Evolutionary conservation across 2,888 invertebrate genomes (phyloP), one percentile per base, ranked within the genome.

Genomic region (Ctenicera cuprea): DNA sequence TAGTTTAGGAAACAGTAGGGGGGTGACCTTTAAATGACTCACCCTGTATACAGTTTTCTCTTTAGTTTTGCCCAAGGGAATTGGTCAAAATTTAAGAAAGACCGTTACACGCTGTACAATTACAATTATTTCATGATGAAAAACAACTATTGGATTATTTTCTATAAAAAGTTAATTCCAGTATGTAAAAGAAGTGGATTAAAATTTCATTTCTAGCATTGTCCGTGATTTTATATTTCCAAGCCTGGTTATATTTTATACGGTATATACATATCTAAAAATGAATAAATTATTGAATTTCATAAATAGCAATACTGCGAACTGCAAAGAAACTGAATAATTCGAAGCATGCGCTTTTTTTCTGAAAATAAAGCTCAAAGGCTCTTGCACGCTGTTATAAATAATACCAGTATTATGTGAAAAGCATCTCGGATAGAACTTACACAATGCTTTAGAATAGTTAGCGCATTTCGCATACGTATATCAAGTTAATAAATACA

Each of bases 391-490:
- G 57, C 57, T 37, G 59, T 37, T 59, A 38, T 59, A 59, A 59
- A 38, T 38, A 59, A 9, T 59, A 38, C 59, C 59, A 38, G 59
- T 18, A 57, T 57, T 57, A 57, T 57, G 33, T 18, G 57, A 57
- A 57, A 57, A 57, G 57, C 57, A 57, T 57, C 57, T 12, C 33
- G n/a, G 57, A 14, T 57, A 57, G 57, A 57, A 57, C 14, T 18
- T 50, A 16, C 33, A 37, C 57, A 37, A 37, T 57, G 33, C 37
- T 33, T 57, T 11, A 57, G 37, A 57, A 57, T 57, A 57, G 57
- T 57, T 57, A 57, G 57, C 57, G 57, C 57, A 57, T 37, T 57
- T 57, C 26, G 57, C 57, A 57, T 57, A 33, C 57, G 33, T 57
- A 37, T 16, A 57, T 37, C n/a, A 30, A 57, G 11, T 57, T 57